Percentiles rank a stretch among this genome's conserved stretches.
These are phyloP conservation scores for Propsilocerus akamusi DNA, from an alignment of 1,140 invertebrate genomes.

Conservation along the genomic window DNA sequence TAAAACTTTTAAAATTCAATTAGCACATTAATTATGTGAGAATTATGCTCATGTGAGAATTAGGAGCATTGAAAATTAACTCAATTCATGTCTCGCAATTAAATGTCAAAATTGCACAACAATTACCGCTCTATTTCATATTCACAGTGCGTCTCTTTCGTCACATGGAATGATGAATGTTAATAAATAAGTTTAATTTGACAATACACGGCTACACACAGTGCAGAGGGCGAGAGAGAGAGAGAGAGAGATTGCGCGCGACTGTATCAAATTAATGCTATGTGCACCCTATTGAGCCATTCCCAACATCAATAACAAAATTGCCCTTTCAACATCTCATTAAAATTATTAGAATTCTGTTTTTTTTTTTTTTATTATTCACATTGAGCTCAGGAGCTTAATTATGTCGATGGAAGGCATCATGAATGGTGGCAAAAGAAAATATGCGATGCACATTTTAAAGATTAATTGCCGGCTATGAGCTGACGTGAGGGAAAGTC, in stretches of 20 bases:
- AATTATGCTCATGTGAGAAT: too few relatives aligned
- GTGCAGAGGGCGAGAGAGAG: neutral
- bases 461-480: slow-evolving; percentile 3
- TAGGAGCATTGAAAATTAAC: too few relatives aligned
- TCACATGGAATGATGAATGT: neutral
- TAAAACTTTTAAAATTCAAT: too few relatives aligned
- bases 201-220: neutral
- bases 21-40: too few relatives aligned
- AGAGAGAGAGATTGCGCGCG: neutral
- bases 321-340: neutral
- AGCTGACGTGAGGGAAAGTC: neutral
- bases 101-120: too few relatives aligned
- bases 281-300: neutral
- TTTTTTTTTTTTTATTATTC: too few relatives aligned
- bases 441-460: neutral
- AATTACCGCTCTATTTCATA: too few relatives aligned
- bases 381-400: too few relatives aligned
- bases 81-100: too few relatives aligned
- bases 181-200: neutral
- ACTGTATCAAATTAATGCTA: neutral
- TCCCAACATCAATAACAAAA: neutral
- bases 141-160: neutral
- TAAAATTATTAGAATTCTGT: neutral
- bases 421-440: too few relatives aligned
- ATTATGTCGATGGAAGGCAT: too few relatives aligned